Base-by-base conservation (phyloP, 2,797 vertebrate species). In the Alca torda region DNA sequence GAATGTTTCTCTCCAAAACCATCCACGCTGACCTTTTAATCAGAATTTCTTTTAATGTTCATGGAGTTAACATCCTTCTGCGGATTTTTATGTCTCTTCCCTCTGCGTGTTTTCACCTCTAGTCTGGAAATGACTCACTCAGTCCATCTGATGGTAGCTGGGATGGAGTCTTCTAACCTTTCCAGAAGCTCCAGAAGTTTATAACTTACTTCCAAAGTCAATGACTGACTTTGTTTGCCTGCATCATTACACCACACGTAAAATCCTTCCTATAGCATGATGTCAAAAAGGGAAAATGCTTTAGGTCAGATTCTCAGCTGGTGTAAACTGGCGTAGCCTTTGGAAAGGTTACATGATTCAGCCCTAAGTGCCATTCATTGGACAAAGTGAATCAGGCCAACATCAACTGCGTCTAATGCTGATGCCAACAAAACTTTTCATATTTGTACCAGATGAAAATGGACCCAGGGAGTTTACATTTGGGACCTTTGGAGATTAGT, bases 101-200 rank as follows among this genome's bases (percentile, higher is more conserved):
- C 91, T 80, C 90, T 53, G 79, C 6, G 3, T 80, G 53, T 85
- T 96, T 95, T 97, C 88, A 96, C 89, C 81, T 91, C 92, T 83
- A 28, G 69, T 91, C 85, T 96, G 96, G 96, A 96, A 96, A 82
- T 95, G 87, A 97, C 94, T 96, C 96, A 96, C 89, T 83, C 35
- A 33, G 60, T 87, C 93, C 94, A 54, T 93, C 89, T 78, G 87
- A 85, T 79, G 93, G 92, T 57, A 90, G 93, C 91, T 65, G 87
- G 82, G 93, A 96, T 84, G 82, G 91, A 96, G 90, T 33, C 91
- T 90, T 82, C 95, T 86, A 97, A 93, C 84, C 91, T 94, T 96
- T 97, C 94, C 97, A 97, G 96, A 94, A 96, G 87, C 73, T 96
- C 84, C 90, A 93, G 93, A 82, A 96, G 93, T 92, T 95, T 88